phyloP scores from a whole-genome alignment of 2,888 invertebrate genomes.

The Catotricha subobsoleta region DNA sequence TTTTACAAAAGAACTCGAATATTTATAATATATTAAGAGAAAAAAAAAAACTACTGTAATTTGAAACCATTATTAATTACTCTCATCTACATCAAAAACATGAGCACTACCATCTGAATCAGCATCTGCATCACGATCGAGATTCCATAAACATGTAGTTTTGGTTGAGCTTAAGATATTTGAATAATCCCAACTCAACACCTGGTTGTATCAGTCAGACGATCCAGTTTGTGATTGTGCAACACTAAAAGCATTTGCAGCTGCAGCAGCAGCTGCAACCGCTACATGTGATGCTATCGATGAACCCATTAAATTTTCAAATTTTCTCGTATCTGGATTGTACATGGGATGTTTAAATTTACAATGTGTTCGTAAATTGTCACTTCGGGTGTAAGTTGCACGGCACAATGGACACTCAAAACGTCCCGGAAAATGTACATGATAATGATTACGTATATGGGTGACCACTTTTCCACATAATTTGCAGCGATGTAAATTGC shows the following conservation, averaged over 20 bases:
- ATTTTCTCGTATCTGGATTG: constrained; percentile 74
- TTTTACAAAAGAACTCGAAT: no score
- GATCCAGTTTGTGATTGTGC: constrained; percentile 7
- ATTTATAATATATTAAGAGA: no score
- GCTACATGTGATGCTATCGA: constrained; percentile 26
- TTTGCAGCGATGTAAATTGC: constrained; percentile 86
- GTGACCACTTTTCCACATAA: constrained; percentile 88
- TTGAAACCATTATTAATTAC: no score
- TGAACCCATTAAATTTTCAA: constrained; percentile 47
- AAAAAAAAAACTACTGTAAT: no score
- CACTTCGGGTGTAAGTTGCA: constrained; percentile 80
- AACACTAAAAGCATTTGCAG: constrained; percentile 15
- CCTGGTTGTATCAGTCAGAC: constrained; percentile 7
- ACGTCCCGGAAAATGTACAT: constrained; percentile 82
- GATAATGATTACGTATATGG: constrained; percentile 86
- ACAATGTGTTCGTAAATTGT: constrained; percentile 83
- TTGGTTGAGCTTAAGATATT: no score
- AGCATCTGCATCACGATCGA: no score
- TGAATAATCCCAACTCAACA: no score
- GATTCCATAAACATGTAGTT: no score
- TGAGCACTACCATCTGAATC: no score
- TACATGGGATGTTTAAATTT: constrained; percentile 81
- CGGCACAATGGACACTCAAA: constrained; percentile 83
- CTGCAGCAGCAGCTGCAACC: constrained; percentile 29
- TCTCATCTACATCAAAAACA: no score